Evolutionary conservation across 2,888 invertebrate genomes (phyloP), one percentile per base, ranked within the genome.

Genomic region (Dermolepida albohirtum): DNA sequence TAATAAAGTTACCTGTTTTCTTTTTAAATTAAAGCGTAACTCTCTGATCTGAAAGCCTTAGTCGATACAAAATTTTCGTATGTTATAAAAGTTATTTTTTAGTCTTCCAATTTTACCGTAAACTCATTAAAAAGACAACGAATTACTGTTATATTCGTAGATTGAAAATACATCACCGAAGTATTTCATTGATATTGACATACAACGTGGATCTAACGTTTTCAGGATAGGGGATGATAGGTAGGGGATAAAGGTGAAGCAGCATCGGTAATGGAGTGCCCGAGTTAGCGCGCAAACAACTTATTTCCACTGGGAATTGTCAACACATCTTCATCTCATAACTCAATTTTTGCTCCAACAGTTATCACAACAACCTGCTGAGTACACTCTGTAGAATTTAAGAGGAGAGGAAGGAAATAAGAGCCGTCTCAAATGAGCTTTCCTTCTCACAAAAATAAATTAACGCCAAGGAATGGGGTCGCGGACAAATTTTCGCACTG

Each of bases 281-380:
- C 66, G 65, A 71, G 67, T 69, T 81, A 79, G 80, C 79, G 80
- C 78, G 79, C 81, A 83, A 83, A 82, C 81, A 81, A 81, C 79
- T 82, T 82, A 82, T 82, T 82, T 82, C 82, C 82, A 79, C 79
- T 71, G 82, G 82, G 82, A 80, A 81, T 82, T 82, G 80, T 81
- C 81, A 80, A 80, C 81, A 79, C 81, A 79, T 79, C 81, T 80
- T 80, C 79, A 79, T 79, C 81, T 81, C 80, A 82, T 82, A 82
- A 82, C 82, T 83, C 81, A 82, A 82, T 82, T 83, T 81, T 81
- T 81, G 78, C 78, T 75, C 76, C 72, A 69, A 44, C 65, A 62
- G 55, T 66, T 66, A 66, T 66, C 66, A 72, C 77, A 77, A 77
- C 78, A 77, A 78, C 78, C 77, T 76, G 77, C 66, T 66, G 66